phyloP scores from a whole-genome alignment of 30 jellyfish, hydroid and myxozoan species.

The Aurelia coerulea region DNA sequence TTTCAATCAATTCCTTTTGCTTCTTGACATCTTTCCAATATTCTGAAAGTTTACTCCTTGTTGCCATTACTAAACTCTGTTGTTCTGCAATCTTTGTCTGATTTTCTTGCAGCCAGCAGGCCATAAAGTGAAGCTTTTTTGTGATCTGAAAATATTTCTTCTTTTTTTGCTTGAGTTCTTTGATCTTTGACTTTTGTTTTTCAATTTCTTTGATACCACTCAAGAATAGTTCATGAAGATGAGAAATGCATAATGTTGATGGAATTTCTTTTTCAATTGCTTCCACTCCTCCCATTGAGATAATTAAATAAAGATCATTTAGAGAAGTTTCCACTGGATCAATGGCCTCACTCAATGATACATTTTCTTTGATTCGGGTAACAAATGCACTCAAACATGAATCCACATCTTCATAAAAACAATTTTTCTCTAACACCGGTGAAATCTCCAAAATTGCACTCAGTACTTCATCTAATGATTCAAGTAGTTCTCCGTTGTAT shows the following conservation, averaged over 20 bases:
- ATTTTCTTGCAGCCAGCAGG: constrained; percentile 51
- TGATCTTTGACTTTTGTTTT: not conserved
- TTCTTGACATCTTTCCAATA: constrained; percentile 45
- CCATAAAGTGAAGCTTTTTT: constrained; percentile 65
- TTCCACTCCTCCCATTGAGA: not conserved
- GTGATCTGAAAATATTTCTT: constrained; percentile 6
- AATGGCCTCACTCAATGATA: constrained; percentile 6
- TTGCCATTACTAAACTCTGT: not conserved
- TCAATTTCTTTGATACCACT: not conserved
- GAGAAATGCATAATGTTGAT: constrained; percentile 51
- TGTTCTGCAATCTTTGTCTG: not conserved
- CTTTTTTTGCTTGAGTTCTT: constrained; percentile 17
- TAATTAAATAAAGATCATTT: constrained; percentile 33
- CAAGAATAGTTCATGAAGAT: constrained; percentile 57
- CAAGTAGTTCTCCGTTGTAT: constrained; percentile 82
- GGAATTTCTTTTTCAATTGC: not conserved
- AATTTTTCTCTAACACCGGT: constrained; percentile 48
- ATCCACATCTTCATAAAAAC: constrained; percentile 29
- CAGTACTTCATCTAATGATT: constrained; percentile 55
- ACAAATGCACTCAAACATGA: constrained; percentile 38
- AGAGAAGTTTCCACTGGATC: constrained; percentile 60
- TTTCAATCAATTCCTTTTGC: constrained; percentile 43
- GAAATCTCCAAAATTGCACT: constrained; percentile 57
- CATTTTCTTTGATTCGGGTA: constrained; percentile 25
- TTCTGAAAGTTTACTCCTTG: constrained; percentile 13